A percentile compares a stretch with the other conserved stretches of the same genome.
Evolutionary conservation across 2,888 invertebrate genomes (phyloP).

Genomic region (Meiosimyza platycephala): DNA sequence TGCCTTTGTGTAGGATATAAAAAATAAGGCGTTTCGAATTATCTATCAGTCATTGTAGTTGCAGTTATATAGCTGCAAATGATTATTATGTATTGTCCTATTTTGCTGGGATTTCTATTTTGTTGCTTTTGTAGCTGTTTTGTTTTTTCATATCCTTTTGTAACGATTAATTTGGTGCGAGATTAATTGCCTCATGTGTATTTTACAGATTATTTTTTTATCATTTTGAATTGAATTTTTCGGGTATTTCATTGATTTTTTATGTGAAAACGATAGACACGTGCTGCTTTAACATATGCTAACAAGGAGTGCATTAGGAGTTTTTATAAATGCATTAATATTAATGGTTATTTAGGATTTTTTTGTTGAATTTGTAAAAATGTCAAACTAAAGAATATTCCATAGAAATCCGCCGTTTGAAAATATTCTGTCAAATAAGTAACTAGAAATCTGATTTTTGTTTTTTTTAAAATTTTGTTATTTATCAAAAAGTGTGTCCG

Average conservation of each 20-base stretch:
- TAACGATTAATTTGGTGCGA: constrained; percentile 20
- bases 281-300: neutral
- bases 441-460: too few species aligned
- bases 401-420: too few species aligned
- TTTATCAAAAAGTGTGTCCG: too few species aligned
- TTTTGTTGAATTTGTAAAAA: too few species aligned
- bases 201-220: constrained; percentile 45
- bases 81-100: neutral
- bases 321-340: too few species aligned
- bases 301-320: too few species aligned
- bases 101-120: neutral
- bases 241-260: constrained; percentile 23
- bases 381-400: too few species aligned
- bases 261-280: constrained; percentile 7
- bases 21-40: constrained; percentile 63
- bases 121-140: constrained; percentile 1
- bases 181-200: constrained; percentile 54
- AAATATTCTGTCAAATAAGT: too few species aligned
- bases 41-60: constrained; percentile 58
- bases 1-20: constrained; percentile 19
- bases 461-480: too few species aligned
- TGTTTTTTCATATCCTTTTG: neutral
- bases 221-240: constrained; percentile 16
- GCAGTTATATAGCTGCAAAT: neutral
- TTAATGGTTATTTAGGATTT: too few species aligned